Evolutionary conservation across 2,888 invertebrate species (phyloP), one percentile per base, ranked within the genome.

Genomic region (Pristionchus mayeri): DNA sequence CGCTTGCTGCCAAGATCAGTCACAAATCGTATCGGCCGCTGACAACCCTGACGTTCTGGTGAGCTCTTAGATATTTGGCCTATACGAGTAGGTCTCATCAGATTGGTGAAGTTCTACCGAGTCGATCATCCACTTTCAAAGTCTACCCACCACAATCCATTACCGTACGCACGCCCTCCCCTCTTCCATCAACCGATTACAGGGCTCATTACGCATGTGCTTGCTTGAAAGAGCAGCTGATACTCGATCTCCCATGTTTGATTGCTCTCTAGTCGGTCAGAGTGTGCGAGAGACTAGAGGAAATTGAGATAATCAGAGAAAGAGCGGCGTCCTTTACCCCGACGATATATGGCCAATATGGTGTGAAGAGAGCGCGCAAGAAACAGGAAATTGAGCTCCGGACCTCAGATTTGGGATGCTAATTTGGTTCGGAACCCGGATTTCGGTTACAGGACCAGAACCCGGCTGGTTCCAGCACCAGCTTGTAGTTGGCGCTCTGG

Each of bases 21-120:
- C 98, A 98, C 93, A 98, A 98, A 93, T 98, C 98, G 0, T 98
- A 97, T 93, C 95, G 98, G 85, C 98, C 98, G 0, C 93, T 98
- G 2, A 97, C 97, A 24, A 95, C 96, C 67, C 93, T 97, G 60
- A 95, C 96, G 57, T 95, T 93, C 93, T 95, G 96, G 97, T 96
- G 93, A 90, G 90, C 87, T 18, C 24, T n/a, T n/a, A n/a, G n/a
- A n/a, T n/a, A n/a, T n/a, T n/a, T n/a, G 11, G 18, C 11, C 52
- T 18, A 18, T 52, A 16, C 52, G n/a, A n/a, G n/a, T n/a, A n/a
- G n/a, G n/a, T n/a, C n/a, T n/a, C n/a, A n/a, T n/a, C n/a, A n/a
- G 13, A 13, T 13, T 18, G 52, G 52, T 18, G 52, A n/a, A n/a
- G n/a, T n/a, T n/a, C n/a, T n/a, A n/a, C n/a, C n/a, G n/a, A n/a